A percentile compares a stretch with the other conserved stretches of the same genome.
Conservation (phyloP, 2,113 vertebrate genomes). For the Amazona vittata region DNA sequence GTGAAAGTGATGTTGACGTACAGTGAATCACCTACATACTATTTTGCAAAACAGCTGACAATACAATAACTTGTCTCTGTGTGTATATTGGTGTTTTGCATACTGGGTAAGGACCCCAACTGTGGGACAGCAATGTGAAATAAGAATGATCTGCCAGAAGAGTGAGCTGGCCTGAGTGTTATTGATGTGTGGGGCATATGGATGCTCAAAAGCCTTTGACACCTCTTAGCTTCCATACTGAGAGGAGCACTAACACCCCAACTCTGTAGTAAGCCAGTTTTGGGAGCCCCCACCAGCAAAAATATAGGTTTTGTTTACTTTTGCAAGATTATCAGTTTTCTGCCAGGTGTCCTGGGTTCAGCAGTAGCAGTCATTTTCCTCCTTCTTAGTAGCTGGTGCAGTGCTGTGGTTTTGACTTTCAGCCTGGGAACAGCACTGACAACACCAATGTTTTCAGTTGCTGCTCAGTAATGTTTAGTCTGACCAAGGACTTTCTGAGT, state of each 20-base stretch:
- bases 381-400: neutral
- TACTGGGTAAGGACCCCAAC: neutral
- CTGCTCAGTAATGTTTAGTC: neutral
- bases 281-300: neutral
- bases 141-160: neutral
- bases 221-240: neutral
- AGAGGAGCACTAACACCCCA: neutral
- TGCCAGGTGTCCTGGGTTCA: neutral
- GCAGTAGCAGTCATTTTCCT: neutral
- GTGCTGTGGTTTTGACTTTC: neutral
- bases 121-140: neutral
- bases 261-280: neutral
- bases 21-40: neutral
- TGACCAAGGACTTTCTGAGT: too few relatives aligned
- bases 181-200: accelerated
- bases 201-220: neutral
- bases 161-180: neutral
- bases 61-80: neutral
- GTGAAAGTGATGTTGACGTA: neutral
- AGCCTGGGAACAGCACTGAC: neutral
- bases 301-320: neutral
- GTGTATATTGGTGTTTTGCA: neutral
- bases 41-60: neutral
- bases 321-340: neutral
- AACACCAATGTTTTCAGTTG: neutral